Evolutionary conservation across 2,797 vertebrate species (phyloP), one percentile per base, ranked within the genome.

Genomic region (Bradypodion pumilum): DNA sequence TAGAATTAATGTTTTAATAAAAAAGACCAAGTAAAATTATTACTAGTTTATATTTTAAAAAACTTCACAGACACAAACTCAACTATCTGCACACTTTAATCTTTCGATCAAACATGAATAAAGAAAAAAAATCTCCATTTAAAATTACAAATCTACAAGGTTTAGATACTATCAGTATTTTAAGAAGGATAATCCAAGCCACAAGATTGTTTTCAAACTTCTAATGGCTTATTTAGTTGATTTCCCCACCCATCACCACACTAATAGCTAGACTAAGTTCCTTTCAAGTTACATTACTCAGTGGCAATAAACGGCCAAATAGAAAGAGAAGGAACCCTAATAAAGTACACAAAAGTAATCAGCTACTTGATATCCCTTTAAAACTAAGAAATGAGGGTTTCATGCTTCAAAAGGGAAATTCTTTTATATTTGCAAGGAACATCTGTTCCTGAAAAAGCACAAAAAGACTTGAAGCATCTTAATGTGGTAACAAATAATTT

Each of bases 211-310:
- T 91, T 94, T 93, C 91, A 93, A 94, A 94, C 91, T 87, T 86
- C 80, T 91, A 79, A 73, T 82, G 89, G 90, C 85, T 85, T 87
- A 5, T 90, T 91, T 90, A 88, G 81, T 80, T 73, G 74, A 82
- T 40, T 91, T 86, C 32, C 78, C 44, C 78, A n/a, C 5, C 83
- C 10, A 90, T 88, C 29, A 29, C 37, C n/a, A 65, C 87, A 84
- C 89, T 89, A 88, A 89, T 93, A 93, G 80, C 83, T 81, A 75
- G n/a, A 88, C 86, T 83, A 74, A 16, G 3, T 37, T 83, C 81
- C 93, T 95, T 94, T 94, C 86, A 91, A 93, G 88, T 92, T 87
- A 70, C 75, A 89, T 92, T 92, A 91, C 75, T 85, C 85, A 35
- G 62, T 85, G 87, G 87, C 92, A 91, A 92, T 91, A 93, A 89